Evolutionary conservation across 2,113 vertebrate species (phyloP).

Genomic region (Ornithorhynchus anatinus): DNA sequence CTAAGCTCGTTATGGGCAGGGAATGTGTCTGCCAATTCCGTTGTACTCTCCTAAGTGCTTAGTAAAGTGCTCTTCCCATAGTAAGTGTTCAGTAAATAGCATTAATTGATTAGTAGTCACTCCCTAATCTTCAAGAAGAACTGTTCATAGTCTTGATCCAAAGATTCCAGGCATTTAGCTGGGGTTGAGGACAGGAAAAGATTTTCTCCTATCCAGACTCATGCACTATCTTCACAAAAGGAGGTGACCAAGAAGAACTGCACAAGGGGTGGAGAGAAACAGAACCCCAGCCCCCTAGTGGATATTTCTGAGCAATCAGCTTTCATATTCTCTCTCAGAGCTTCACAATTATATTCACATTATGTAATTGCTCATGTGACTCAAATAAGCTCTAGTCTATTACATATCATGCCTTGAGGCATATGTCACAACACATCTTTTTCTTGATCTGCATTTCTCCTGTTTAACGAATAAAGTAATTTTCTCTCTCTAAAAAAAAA

Average conservation of each 20-base stretch:
- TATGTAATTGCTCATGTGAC: background rate
- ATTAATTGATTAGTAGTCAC: too few relatives aligned
- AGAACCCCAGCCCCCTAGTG: background rate
- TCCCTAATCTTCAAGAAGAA: too few relatives aligned
- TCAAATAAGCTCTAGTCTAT: background rate
- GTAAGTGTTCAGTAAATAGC: too few relatives aligned
- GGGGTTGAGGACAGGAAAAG: too few relatives aligned
- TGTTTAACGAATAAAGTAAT: background rate
- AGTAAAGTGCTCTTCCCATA: too few relatives aligned
- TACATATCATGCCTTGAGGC: background rate
- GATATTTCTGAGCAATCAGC: background rate
- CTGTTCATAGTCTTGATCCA: too few relatives aligned
- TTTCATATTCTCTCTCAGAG: background rate
- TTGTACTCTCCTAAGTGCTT: too few relatives aligned
- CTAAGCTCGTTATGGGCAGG: too few relatives aligned
- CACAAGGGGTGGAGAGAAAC: background rate
- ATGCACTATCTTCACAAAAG: background rate
- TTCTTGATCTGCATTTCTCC: background rate
- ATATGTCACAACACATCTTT: background rate
- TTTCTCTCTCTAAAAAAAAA: background rate
- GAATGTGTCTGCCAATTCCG: too few relatives aligned
- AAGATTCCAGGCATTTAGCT: too few relatives aligned
- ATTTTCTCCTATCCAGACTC: background rate
- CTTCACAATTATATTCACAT: background rate
- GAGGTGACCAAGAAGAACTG: background rate